Evolutionary conservation across 1,140 invertebrate genomes (phyloP).

Genomic region (Cotesia vestalis): DNA sequence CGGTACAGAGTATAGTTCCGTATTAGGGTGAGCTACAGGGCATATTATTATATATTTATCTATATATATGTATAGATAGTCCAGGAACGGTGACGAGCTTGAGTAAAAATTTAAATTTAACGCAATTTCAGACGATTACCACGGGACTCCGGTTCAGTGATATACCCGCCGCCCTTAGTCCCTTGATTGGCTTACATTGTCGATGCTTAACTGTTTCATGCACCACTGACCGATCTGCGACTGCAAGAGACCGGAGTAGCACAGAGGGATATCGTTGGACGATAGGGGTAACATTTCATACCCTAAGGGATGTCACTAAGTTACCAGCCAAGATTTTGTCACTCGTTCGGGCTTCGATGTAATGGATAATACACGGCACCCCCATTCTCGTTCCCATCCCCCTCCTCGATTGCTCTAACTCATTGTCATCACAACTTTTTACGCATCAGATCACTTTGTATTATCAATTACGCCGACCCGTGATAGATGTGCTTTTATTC

Average conservation of each 20-base stretch:
- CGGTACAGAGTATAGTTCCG: background rate
- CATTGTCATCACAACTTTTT: slow-evolving; percentile 8
- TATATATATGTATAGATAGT: no score
- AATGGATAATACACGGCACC: no score
- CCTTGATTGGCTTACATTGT: slow-evolving; percentile 67
- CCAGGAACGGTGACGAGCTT: background rate
- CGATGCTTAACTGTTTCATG: slow-evolving; percentile 67
- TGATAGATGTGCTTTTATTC: slow-evolving; percentile 44
- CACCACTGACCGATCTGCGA: slow-evolving; percentile 61
- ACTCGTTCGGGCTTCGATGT: slow-evolving; percentile 3
- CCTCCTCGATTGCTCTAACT: background rate
- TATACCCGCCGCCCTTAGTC: slow-evolving; percentile 39
- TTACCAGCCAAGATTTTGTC: slow-evolving; percentile 43
- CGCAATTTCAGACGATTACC: slow-evolving; percentile 64
- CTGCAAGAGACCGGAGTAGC: background rate
- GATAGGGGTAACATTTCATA: slow-evolving; percentile 65
- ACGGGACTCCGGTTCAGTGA: slow-evolving; percentile 41
- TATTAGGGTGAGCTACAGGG: background rate
- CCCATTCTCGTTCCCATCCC: background rate
- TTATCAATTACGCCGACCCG: slow-evolving; percentile 49
- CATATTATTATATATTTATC: no score
- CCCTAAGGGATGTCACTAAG: slow-evolving; percentile 39
- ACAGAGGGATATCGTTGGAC: slow-evolving; percentile 59
- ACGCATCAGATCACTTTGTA: slow-evolving; percentile 39
- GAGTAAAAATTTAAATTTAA: slow-evolving; percentile 64